Evolutionary conservation across 2,888 invertebrate species (phyloP).

Genomic region (Agrochola lota): DNA sequence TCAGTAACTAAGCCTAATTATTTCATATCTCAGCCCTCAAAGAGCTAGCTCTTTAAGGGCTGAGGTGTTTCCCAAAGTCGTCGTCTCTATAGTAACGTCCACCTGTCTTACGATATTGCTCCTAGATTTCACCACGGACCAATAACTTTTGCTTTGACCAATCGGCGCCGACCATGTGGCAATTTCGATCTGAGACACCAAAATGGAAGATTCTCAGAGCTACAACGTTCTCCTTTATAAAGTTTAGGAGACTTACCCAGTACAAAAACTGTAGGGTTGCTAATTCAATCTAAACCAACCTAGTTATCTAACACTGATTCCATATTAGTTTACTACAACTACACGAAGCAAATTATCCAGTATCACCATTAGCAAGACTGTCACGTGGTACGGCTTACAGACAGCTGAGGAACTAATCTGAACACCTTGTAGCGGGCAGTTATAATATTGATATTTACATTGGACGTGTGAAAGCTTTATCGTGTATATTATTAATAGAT

Average conservation of each 20-base stretch:
- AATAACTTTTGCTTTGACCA: conserved; percentile 39
- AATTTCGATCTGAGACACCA: conserved; percentile 31
- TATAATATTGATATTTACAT: conserved; percentile 13
- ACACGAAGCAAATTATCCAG: conserved; percentile 30
- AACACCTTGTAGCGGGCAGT: conserved; percentile 16
- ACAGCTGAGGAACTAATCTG: conserved; percentile 24
- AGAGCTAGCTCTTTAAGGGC: background rate
- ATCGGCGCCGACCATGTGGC: conserved; percentile 30
- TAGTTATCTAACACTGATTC: conserved; percentile 1
- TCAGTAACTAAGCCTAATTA: background rate
- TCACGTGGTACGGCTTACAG: conserved; percentile 42
- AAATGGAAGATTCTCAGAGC: conserved; percentile 5
- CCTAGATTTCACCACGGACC: conserved; percentile 15
- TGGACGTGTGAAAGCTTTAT: conserved; percentile 11
- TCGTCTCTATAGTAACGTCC: background rate
- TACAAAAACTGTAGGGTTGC: conserved; percentile 8
- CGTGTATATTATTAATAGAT: background rate
- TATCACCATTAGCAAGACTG: conserved; percentile 27
- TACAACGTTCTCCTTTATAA: conserved; percentile 8
- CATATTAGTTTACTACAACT: conserved; percentile 29
- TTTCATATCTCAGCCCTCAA: background rate
- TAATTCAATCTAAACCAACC: conserved; percentile 21
- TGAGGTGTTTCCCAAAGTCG: background rate
- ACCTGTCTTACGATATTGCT: conserved; percentile 15
- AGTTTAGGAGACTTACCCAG: background rate